phyloP scores from a whole-genome alignment of 1,140 invertebrate species.

The Araneus ventricosus region DNA sequence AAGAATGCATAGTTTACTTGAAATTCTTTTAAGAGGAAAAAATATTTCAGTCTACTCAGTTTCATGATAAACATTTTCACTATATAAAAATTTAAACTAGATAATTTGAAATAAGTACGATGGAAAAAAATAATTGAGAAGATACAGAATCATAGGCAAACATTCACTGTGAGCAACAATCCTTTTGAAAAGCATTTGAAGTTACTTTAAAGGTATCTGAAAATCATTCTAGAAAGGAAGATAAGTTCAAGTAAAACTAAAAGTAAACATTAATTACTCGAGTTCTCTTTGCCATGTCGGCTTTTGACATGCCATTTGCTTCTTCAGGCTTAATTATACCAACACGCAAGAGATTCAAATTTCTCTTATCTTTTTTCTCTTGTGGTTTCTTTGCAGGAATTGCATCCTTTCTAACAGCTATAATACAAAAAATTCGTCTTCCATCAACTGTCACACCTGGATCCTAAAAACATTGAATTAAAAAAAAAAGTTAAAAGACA shows the following conservation, averaged over 20 bases:
- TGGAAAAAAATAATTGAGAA: too few relatives aligned
- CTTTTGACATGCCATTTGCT: conserved; percentile 88
- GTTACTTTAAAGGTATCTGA: too few relatives aligned
- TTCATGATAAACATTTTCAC: too few relatives aligned
- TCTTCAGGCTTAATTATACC: conserved; percentile 92
- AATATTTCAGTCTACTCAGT: too few relatives aligned
- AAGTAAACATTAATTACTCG: conserved; percentile 76
- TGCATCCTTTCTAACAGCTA: conserved; percentile 88
- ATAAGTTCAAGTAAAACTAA: background rate
- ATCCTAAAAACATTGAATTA: conserved; percentile 76
- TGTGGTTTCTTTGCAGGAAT: conserved; percentile 81
- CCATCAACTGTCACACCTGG: conserved; percentile 81
- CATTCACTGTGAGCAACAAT: too few relatives aligned
- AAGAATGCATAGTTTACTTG: too few relatives aligned
- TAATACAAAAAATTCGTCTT: conserved; percentile 86
- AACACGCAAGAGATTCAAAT: conserved; percentile 94
- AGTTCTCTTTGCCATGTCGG: conserved; percentile 85
- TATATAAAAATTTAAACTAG: too few relatives aligned
- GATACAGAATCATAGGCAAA: too few relatives aligned
- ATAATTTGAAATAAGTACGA: too few relatives aligned
- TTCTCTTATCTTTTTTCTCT: conserved; percentile 89
- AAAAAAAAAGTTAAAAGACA: too few relatives aligned
- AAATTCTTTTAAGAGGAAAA: too few relatives aligned
- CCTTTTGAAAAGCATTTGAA: too few relatives aligned
- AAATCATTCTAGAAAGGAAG: background rate